phyloP scores from a whole-genome alignment of 2,113 vertebrate genomes.

The Gulo gulo region DNA sequence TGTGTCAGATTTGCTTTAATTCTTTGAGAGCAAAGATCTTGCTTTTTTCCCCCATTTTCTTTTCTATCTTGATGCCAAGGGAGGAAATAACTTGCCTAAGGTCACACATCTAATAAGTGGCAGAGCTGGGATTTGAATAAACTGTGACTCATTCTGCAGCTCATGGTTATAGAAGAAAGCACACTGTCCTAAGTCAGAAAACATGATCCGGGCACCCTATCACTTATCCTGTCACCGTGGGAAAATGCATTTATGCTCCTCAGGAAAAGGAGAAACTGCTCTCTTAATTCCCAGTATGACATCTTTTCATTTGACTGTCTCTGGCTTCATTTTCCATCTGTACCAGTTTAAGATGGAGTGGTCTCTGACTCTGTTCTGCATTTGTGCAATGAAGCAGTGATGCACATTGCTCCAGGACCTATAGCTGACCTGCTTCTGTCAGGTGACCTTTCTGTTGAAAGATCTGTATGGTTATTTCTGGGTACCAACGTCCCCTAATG shows the following conservation, averaged over 20 bases:
- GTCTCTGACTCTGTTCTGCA: background rate
- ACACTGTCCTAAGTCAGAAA: background rate
- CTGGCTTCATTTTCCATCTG: background rate
- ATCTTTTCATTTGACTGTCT: background rate
- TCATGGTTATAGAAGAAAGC: background rate
- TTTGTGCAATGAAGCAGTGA: background rate
- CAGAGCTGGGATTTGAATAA: background rate
- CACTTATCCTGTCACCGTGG: background rate
- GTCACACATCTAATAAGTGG: background rate
- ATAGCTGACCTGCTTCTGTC: background rate
- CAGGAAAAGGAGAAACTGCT: background rate
- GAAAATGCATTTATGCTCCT: background rate
- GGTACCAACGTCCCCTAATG: background rate
- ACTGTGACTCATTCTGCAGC: background rate
- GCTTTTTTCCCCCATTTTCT: background rate
- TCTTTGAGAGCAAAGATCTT: background rate
- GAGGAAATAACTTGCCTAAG: background rate
- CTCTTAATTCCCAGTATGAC: background rate
- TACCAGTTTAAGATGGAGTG: background rate
- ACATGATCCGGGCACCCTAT: background rate
- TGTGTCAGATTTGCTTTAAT: background rate
- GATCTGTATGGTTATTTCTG: background rate
- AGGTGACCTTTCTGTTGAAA: background rate
- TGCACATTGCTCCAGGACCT: too few relatives aligned
- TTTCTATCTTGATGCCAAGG: background rate